Conservation (phyloP, 37 sponge, comb jelly and placozoan genomes). For the Corticium candelabrum region DNA sequence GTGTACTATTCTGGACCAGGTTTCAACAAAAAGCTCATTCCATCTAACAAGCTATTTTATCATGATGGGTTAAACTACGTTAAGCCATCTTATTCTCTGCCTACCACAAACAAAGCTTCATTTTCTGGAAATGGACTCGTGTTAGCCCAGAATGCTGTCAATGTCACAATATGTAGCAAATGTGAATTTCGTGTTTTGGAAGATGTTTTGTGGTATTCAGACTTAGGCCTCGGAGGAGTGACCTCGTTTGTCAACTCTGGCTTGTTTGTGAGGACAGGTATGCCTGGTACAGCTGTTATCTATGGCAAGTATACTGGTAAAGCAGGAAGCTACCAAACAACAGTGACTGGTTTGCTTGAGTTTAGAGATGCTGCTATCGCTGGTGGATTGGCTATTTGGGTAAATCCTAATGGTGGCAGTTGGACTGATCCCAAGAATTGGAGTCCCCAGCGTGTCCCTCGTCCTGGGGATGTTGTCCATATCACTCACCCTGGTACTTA, state of each 20-base stretch:
- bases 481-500: slow-evolving; percentile 1
- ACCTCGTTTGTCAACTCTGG: slow-evolving; percentile 3
- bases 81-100: not conserved
- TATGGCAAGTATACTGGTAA: not conserved
- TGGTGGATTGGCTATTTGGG: not conserved
- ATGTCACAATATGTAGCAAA: not conserved
- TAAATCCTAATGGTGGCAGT: not conserved
- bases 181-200: slow-evolving; percentile 1
- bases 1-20: slow-evolving; percentile 3
- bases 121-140: not conserved
- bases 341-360: not conserved
- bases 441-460: not conserved
- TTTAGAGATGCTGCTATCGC: not conserved
- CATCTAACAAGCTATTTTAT: not conserved
- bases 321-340: not conserved
- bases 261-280: not conserved
- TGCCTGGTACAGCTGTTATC: not conserved
- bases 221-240: not conserved
- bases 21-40: not conserved
- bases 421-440: not conserved
- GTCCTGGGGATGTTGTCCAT: not conserved
- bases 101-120: not conserved
- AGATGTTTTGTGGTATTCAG: not conserved
- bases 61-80: not conserved
- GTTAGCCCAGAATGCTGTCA: not conserved